A percentile compares a stretch with the other conserved stretches of the same genome.
phyloP scores from a whole-genome alignment of 1,140 invertebrate species.

The Orchestia grillus region DNA sequence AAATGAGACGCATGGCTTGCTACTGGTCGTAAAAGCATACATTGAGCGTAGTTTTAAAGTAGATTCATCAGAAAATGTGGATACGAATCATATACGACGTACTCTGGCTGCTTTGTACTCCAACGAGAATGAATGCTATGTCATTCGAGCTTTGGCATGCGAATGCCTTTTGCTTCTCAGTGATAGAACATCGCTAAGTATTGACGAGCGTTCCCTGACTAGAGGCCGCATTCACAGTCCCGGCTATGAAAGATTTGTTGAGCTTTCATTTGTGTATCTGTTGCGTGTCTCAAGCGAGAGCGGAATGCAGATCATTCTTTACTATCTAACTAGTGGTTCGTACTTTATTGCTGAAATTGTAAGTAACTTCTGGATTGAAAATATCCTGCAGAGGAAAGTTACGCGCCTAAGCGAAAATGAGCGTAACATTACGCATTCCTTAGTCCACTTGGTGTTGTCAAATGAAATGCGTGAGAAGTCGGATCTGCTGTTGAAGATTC shows the following conservation, averaged over 20 bases:
- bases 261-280: background rate
- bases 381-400: background rate
- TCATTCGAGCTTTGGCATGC: conserved; percentile 4
- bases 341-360: background rate
- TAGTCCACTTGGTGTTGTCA: background rate
- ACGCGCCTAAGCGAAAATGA: background rate
- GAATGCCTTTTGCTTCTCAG: conserved; percentile 23
- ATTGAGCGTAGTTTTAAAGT: conserved; percentile 1
- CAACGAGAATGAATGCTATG: background rate
- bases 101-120: background rate
- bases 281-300: background rate
- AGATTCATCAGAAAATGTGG: background rate
- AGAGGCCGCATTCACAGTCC: background rate
- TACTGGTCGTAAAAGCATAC: background rate
- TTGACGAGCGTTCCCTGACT: background rate
- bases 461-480: background rate
- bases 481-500: background rate
- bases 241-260: background rate
- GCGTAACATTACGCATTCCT: background rate
- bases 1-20: background rate
- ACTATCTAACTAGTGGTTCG: background rate
- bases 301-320: background rate
- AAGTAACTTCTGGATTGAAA: background rate
- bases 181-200: background rate
- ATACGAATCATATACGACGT: background rate